These are phyloP conservation scores for Bos indicus DNA, from an alignment of 2,113 vertebrate species.

Conservation along the genomic window DNA sequence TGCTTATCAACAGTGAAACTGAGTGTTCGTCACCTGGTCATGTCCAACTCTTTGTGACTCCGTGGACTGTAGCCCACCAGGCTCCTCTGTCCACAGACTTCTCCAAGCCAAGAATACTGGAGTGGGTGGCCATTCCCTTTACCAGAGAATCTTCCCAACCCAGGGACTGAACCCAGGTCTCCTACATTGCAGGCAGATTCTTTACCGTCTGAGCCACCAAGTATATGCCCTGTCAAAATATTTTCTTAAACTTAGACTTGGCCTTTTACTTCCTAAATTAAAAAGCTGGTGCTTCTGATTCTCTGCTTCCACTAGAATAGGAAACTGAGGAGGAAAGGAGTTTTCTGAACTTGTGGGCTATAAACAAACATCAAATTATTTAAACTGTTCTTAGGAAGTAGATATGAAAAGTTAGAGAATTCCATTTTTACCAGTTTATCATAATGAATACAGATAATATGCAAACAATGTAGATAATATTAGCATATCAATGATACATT, in stretches of 20 bases:
- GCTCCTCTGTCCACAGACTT: neutral
- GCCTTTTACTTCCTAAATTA: neutral
- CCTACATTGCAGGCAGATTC: neutral
- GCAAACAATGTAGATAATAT: neutral
- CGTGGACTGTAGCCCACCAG: neutral
- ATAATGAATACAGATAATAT: neutral
- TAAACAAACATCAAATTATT: neutral
- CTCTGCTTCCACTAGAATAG: neutral
- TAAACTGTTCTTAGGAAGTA: neutral
- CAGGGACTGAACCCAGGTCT: neutral
- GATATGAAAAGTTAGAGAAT: neutral
- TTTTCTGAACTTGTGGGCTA: neutral
- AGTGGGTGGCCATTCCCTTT: neutral
- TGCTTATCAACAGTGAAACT: neutral
- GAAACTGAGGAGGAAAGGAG: neutral
- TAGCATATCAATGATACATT: neutral
- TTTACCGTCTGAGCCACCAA: neutral
- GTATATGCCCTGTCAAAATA: neutral
- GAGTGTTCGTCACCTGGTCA: neutral
- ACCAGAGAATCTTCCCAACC: neutral
- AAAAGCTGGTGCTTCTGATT: neutral
- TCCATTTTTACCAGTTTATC: neutral
- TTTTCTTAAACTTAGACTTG: neutral
- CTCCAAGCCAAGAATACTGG: neutral
- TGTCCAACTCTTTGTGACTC: neutral